Conservation (phyloP, 1,140 invertebrate species). For the Apis mellifera region DNA sequence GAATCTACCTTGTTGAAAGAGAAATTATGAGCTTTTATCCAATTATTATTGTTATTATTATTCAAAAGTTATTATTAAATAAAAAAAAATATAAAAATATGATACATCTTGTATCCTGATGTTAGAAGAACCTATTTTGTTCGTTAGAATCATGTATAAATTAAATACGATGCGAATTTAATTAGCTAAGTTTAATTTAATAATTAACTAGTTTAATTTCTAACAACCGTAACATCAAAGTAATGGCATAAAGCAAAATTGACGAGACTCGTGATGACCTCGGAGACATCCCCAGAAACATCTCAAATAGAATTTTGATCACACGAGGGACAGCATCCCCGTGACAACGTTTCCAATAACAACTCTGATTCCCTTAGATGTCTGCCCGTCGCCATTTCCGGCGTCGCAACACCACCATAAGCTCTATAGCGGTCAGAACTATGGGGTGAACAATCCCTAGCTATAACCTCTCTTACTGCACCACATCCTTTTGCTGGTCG, state of each 20-base stretch:
- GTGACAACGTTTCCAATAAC: constrained; percentile 20
- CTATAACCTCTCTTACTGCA: not conserved
- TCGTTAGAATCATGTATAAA: too few species aligned
- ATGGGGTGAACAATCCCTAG: constrained; percentile 42
- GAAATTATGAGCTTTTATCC: too few species aligned
- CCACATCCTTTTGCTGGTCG: not conserved
- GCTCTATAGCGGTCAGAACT: not conserved
- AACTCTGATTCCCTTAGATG: constrained; percentile 29
- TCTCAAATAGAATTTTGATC: constrained; percentile 43
- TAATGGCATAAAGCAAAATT: not conserved
- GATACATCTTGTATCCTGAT: too few species aligned
- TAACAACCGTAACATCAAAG: not conserved
- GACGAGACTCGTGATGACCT: not conserved
- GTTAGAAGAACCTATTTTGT: too few species aligned
- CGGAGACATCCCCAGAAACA: not conserved
- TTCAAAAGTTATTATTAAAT: too few species aligned
- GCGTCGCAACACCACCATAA: constrained; percentile 48
- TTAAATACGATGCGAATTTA: too few species aligned
- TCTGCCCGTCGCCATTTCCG: constrained; percentile 43
- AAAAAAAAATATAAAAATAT: too few species aligned
- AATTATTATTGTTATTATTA: too few species aligned
- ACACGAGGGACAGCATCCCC: not conserved
- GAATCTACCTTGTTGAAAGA: not conserved
- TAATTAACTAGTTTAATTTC: not conserved
- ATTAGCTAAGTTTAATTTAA: too few species aligned